These are phyloP conservation scores for Coenonympha arcania DNA, from an alignment of 2,888 invertebrate genomes.

Conservation along the genomic window DNA sequence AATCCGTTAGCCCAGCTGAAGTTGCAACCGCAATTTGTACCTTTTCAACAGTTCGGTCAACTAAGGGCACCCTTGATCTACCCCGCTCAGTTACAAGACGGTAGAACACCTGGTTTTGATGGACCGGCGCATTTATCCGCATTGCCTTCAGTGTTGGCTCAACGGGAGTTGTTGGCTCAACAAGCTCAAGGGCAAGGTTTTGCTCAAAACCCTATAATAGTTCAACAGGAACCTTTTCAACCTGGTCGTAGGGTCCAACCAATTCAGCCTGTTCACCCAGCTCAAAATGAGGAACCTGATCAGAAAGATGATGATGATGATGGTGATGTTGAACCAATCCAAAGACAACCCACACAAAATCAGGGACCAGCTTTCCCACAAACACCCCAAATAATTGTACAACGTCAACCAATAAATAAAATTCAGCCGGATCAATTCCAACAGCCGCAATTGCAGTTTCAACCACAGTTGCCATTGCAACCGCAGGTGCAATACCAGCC, in stretches of 20 bases:
- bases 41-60: constrained; percentile 46
- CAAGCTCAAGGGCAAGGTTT: constrained; percentile 38
- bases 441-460: constrained; percentile 20
- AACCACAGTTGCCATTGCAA: constrained; percentile 26
- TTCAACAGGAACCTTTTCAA: constrained; percentile 34
- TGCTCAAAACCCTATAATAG: constrained; percentile 30
- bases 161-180: constrained; percentile 38
- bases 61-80: constrained; percentile 44
- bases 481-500: constrained; percentile 19
- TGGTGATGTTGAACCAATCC: constrained; percentile 3
- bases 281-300: not conserved
- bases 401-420: constrained; percentile 34
- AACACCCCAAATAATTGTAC: constrained; percentile 38
- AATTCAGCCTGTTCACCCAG: constrained; percentile 8
- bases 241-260: constrained; percentile 25
- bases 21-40: constrained; percentile 49
- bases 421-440: constrained; percentile 25
- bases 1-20: constrained; percentile 56
- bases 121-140: constrained; percentile 59
- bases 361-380: constrained; percentile 33
- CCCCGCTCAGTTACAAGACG: constrained; percentile 33
- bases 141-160: constrained; percentile 55
- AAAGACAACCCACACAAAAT: constrained; percentile 3
- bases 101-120: constrained; percentile 49
- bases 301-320: not conserved